Percentiles rank a stretch among this genome's conserved stretches.
These are phyloP conservation scores for Machimus rusticus DNA, from an alignment of 2,888 invertebrate genomes.

Conservation along the genomic window DNA sequence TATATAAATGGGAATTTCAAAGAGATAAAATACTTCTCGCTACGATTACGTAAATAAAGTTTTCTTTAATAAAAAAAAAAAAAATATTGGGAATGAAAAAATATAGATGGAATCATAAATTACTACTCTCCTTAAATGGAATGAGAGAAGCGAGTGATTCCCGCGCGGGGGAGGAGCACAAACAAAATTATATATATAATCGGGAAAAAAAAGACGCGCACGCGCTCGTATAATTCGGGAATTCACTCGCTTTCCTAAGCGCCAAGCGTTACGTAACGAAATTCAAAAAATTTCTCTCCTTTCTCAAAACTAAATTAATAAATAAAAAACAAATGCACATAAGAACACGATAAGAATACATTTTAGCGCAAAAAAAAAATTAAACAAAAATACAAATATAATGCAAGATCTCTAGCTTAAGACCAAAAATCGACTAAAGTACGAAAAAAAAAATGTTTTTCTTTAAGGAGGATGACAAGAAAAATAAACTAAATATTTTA, in stretches of 20 bases:
- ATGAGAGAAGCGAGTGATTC: slow-evolving; percentile 23
- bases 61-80: slow-evolving; percentile 13
- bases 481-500: not conserved
- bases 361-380: slow-evolving; percentile 9
- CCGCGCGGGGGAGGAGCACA: not conserved
- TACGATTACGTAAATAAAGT: slow-evolving; percentile 28
- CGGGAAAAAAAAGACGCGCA: not conserved
- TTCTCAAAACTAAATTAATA: slow-evolving; percentile 28
- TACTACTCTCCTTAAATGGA: slow-evolving; percentile 30
- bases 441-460: not conserved
- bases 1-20: slow-evolving; percentile 29
- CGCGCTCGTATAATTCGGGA: not conserved
- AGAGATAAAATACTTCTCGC: slow-evolving; percentile 31
- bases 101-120: slow-evolving; percentile 27
- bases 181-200: not conserved
- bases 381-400: not conserved
- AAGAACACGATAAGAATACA: slow-evolving; percentile 7
- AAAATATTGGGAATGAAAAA: slow-evolving; percentile 18
- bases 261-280: slow-evolving; percentile 26
- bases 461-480: not conserved
- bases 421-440: not conserved
- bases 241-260: slow-evolving; percentile 5
- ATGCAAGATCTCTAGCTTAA: not conserved
- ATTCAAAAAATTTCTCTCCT: slow-evolving; percentile 12
- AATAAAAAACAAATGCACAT: slow-evolving; percentile 34